phyloP scores from a whole-genome alignment of 2,888 invertebrate genomes.

The Trimorus sp. region DNA sequence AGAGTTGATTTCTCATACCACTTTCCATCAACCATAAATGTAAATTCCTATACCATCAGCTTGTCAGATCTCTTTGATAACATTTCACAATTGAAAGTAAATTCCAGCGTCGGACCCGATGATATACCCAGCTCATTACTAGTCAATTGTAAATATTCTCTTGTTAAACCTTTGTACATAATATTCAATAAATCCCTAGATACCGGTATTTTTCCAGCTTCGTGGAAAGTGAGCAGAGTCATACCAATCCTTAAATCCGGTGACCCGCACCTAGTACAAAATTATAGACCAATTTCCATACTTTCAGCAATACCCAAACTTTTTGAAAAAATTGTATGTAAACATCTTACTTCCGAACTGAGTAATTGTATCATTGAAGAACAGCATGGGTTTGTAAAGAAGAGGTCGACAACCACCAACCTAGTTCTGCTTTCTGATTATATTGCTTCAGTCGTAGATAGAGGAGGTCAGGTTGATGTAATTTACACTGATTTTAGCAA shows the following conservation, averaged over 20 bases:
- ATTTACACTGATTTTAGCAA: conserved; percentile 66
- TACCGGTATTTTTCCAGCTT: no score
- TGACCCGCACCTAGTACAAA: no score
- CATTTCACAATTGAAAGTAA: neutral
- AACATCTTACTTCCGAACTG: neutral
- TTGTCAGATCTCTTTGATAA: neutral
- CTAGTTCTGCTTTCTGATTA: conserved; percentile 54
- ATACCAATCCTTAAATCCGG: no score
- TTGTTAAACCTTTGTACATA: conserved; percentile 6
- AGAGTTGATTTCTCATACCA: no score
- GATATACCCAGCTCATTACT: no score
- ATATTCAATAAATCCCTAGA: conserved; percentile 54
- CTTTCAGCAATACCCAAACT: no score
- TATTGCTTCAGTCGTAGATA: conserved; percentile 55
- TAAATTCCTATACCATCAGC: neutral
- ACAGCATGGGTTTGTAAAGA: conserved; percentile 42
- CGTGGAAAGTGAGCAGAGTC: no score
- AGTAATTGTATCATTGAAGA: neutral
- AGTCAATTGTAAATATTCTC: conserved; percentile 30
- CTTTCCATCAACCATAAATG: no score
- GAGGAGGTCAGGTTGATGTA: conserved; percentile 51
- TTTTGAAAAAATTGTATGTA: conserved; percentile 54
- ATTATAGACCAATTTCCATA: no score
- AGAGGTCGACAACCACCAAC: conserved; percentile 64
- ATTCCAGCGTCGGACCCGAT: conserved; percentile 13